Evolutionary conservation across 2,888 invertebrate species (phyloP).

Genomic region (Poecilus cupreus): DNA sequence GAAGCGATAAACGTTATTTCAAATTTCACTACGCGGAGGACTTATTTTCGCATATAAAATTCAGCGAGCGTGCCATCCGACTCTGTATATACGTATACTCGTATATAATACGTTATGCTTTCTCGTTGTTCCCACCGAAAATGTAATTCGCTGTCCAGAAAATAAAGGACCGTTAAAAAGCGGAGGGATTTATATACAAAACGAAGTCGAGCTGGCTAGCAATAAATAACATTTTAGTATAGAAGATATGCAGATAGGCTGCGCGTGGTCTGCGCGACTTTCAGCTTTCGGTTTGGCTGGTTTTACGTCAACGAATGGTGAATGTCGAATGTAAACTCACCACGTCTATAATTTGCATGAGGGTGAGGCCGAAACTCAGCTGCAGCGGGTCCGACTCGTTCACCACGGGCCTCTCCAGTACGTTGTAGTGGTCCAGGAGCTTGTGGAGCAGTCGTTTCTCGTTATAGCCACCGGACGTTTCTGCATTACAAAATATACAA

Average conservation of each 20-base stretch:
- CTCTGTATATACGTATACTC: neutral
- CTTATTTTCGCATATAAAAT: slow-evolving; percentile 43
- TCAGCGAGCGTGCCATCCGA: slow-evolving; percentile 24
- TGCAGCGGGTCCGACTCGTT: slow-evolving; percentile 97
- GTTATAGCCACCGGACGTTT: slow-evolving; percentile 90
- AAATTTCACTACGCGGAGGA: slow-evolving; percentile 57
- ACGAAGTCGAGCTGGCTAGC: slow-evolving; percentile 1
- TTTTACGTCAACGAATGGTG: neutral
- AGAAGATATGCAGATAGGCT: slow-evolving; percentile 29
- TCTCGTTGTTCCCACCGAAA: slow-evolving; percentile 14
- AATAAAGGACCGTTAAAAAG: slow-evolving; percentile 36
- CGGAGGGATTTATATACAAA: slow-evolving; percentile 24
- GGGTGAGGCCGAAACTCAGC: slow-evolving; percentile 96
- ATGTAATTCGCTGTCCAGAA: slow-evolving; percentile 32
- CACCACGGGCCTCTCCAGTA: slow-evolving; percentile 94
- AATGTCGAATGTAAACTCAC: slow-evolving; percentile 76
- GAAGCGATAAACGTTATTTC: slow-evolving; percentile 64
- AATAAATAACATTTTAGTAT: slow-evolving; percentile 34
- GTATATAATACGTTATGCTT: slow-evolving; percentile 9
- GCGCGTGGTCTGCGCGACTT: slow-evolving; percentile 9
- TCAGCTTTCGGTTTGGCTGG: neutral
- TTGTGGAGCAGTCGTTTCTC: slow-evolving; percentile 94
- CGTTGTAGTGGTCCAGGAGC: slow-evolving; percentile 94
- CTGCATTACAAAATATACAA: slow-evolving; percentile 71
- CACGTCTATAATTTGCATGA: slow-evolving; percentile 99